A percentile compares a stretch with the other conserved stretches of the same genome.
Conservation (phyloP, 2,888 invertebrate genomes). For the Cancer borealis region DNA sequence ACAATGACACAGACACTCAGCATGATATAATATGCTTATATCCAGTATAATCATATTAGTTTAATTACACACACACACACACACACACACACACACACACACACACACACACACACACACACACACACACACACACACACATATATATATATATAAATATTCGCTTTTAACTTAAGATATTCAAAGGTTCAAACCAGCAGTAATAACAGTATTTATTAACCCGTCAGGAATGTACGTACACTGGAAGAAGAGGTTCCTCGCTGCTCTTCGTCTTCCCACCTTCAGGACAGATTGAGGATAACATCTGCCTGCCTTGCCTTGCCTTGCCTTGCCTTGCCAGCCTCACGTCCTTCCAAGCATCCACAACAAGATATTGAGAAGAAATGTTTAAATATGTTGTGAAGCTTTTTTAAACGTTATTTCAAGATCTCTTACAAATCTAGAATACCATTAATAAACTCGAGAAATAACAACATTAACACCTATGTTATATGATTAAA, state of each 20-base stretch:
- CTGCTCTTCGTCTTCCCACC: neutral
- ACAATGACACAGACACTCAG: no score
- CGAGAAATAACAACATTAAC: neutral
- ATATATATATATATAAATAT: no score
- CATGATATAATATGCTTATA: no score
- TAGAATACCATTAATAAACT: neutral
- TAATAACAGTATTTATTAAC: neutral
- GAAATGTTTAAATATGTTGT: neutral
- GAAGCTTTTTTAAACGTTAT: neutral
- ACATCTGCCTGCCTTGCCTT: neutral
- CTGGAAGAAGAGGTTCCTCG: neutral
- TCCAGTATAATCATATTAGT: no score
- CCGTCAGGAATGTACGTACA: neutral
- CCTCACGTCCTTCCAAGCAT: neutral
- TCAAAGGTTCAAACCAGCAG: neutral
- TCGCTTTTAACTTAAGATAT: no score
- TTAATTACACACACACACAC: no score
- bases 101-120: no score
- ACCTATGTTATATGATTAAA: neutral
- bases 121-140: no score
- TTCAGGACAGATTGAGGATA: neutral
- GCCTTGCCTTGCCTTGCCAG: neutral
- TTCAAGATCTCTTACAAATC: neutral
- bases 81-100: no score
- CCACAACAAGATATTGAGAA: neutral